Conservation (phyloP, 1,140 invertebrate species). For the Sipha flava region DNA sequence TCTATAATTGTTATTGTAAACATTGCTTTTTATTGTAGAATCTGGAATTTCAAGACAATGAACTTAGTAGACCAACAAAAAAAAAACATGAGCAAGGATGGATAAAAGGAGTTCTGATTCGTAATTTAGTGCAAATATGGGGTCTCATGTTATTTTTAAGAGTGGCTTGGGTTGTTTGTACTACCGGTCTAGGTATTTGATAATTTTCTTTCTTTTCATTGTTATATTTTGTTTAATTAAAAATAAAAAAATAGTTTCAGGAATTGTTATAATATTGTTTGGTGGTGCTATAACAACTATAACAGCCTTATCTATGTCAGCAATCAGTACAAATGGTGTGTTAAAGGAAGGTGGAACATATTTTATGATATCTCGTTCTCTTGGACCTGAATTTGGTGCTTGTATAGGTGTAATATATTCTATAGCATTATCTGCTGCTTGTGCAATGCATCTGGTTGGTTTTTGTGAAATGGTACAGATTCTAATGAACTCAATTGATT, state of each 20-base stretch:
- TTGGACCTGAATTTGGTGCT: conserved; percentile 96
- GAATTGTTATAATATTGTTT: conserved; percentile 82
- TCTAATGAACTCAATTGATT: conserved; percentile 51
- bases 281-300: conserved; percentile 71
- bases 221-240: neutral
- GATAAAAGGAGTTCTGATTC: conserved; percentile 74
- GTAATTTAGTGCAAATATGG: conserved; percentile 77
- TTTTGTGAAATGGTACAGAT: conserved; percentile 88
- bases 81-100: conserved; percentile 50
- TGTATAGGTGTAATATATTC: conserved; percentile 96
- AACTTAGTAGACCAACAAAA: neutral
- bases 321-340: conserved; percentile 96
- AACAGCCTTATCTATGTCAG: conserved; percentile 91
- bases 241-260: conserved; percentile 48
- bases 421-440: conserved; percentile 91
- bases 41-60: neutral
- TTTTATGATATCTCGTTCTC: conserved; percentile 91
- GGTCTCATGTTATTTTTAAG: conserved; percentile 79
- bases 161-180: conserved; percentile 66
- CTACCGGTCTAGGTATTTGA: conserved; percentile 17
- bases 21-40: neutral
- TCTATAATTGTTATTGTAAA: neutral
- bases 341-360: conserved; percentile 98
- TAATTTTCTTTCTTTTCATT: neutral
- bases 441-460: conserved; percentile 96